Base-by-base conservation (phyloP, 2,113 vertebrate species). In the Sylvilagus bachmani region DNA sequence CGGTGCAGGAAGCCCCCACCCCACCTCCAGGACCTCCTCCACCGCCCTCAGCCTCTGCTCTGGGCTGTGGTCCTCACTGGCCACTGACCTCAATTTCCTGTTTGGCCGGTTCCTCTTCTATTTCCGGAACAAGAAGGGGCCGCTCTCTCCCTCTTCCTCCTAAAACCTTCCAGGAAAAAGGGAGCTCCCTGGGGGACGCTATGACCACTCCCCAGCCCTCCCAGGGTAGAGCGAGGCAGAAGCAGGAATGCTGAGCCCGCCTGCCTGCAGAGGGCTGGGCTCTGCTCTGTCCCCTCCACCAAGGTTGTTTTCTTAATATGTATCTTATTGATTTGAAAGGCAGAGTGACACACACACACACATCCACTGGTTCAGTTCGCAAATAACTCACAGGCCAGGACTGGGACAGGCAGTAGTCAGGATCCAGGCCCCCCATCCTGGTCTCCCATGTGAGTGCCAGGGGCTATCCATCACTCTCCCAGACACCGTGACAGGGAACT, bases 1-100 rank as follows among this genome's bases (percentile, higher is more conserved):
- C 17, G n/a, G 9, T 61, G 27, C 61, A 25, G 7, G 14, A 17
- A 81, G 44, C 75, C 10, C 1, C 1, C 19, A 53, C 81, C 36
- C 51, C 24, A 2, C 1, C 9, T 4, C 31, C 4, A 4, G 5
- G 33, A 17, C 36, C 11, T 66, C 51, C 74, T 29, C 49, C 62
- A 14, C 29, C 3, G 16, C 25, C 0, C 13, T 4, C 4, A 10
- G 38, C 2, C 0, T 0, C 24, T 27, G 1, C 78, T 71, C n/a
- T 29, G 3, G 7, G 1, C 36, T 2, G 0, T 14, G 49, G 2
- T 49, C 49, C 33, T 38, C 25, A 17, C 9, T 27, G 66, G 74
- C 10, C 1, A 24, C 10, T 4, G 6, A 17, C 19, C 75, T 12
- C 12, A 0, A 27, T 17, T 44, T 11, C 8, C 33, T 87, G 21